These are phyloP conservation scores for Pocillopora meandrina DNA, from an alignment of 92 coral and sea anemone genomes.

Conservation along the genomic window DNA sequence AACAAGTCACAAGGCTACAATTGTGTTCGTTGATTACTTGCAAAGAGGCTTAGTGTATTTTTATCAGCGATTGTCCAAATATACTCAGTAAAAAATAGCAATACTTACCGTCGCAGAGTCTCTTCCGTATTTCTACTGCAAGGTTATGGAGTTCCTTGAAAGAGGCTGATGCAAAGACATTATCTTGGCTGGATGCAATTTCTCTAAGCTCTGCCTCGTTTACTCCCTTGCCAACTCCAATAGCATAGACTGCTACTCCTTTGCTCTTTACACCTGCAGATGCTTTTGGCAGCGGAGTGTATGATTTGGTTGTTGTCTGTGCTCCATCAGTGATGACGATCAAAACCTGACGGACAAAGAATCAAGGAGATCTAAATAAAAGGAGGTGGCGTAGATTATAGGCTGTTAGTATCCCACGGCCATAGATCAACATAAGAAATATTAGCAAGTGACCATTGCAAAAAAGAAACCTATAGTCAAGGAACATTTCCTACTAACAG, in stretches of 20 bases:
- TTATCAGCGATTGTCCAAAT: too few relatives aligned
- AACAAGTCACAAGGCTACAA: too few relatives aligned
- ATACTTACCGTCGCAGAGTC: slow-evolving; percentile 17
- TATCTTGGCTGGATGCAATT: slow-evolving; percentile 56
- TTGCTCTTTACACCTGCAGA: slow-evolving; percentile 39
- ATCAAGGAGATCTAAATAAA: not conserved
- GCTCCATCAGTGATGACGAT: slow-evolving; percentile 61
- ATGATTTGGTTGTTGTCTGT: slow-evolving; percentile 45
- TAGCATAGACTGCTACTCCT: slow-evolving; percentile 56
- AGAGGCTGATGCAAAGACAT: slow-evolving; percentile 22
- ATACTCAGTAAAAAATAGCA: too few relatives aligned
- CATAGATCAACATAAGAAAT: too few relatives aligned
- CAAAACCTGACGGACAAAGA: not conserved
- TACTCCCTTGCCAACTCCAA: slow-evolving; percentile 54
- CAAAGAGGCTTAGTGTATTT: too few relatives aligned
- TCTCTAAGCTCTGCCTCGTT: slow-evolving; percentile 43
- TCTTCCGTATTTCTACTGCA: not conserved
- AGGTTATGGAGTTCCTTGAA: slow-evolving; percentile 24
- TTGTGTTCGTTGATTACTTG: too few relatives aligned
- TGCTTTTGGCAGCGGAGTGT: slow-evolving; percentile 42
- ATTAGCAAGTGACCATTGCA: too few relatives aligned
- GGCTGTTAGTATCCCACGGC: too few relatives aligned
- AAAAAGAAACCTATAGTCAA: not conserved
- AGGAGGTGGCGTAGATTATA: too few relatives aligned
- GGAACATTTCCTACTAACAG: too few relatives aligned